Conservation (phyloP, 2,888 invertebrate species). For the Fabriciana adippe region DNA sequence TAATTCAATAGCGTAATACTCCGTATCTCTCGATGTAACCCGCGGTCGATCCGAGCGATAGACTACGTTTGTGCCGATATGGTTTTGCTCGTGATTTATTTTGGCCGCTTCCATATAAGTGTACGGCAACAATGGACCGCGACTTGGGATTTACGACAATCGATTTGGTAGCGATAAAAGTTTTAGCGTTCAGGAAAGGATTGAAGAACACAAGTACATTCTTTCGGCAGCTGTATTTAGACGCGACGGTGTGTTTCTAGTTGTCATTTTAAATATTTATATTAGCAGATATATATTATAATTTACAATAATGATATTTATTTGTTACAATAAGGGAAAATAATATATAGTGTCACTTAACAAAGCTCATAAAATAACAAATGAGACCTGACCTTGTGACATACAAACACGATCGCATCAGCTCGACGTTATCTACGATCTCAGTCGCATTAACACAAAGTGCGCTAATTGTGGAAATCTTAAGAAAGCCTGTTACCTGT, state of each 20-base stretch:
- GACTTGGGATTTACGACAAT: conserved; percentile 74
- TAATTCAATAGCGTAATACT: conserved; percentile 80
- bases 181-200: conserved; percentile 54
- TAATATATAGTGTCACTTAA: not conserved
- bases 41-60: conserved; percentile 69
- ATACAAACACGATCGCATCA: conserved; percentile 32
- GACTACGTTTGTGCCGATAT: conserved; percentile 77
- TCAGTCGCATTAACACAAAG: conserved; percentile 48
- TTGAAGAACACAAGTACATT: conserved; percentile 32
- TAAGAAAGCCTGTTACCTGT: conserved; percentile 48
- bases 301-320: not conserved
- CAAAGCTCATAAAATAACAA: conserved; percentile 11
- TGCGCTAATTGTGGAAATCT: conserved; percentile 67
- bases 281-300: not conserved
- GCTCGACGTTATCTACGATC: conserved; percentile 33
- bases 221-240: conserved; percentile 17
- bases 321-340: not conserved
- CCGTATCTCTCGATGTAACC: conserved; percentile 65
- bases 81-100: conserved; percentile 80
- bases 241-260: not conserved
- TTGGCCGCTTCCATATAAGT: conserved; percentile 78
- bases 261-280: not conserved
- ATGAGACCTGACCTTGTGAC: conserved; percentile 17
- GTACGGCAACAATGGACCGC: conserved; percentile 74
- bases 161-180: conserved; percentile 79